Base-by-base conservation (phyloP, 1,140 invertebrate species). In the Hylaeus anthracinus region DNA sequence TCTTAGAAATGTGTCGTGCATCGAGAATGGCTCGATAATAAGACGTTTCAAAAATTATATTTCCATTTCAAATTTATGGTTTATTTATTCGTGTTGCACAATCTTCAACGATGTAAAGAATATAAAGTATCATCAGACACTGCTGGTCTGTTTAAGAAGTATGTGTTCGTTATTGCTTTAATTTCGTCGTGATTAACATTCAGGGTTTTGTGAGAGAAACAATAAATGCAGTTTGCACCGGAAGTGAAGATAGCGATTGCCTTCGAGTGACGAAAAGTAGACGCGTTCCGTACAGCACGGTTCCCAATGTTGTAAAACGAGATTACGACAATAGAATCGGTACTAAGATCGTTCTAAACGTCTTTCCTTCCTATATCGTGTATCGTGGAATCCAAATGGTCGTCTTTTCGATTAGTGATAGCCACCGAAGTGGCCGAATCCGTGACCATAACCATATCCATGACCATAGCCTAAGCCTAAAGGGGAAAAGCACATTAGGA, bases 381-480 rank as follows among this genome's bases (percentile, higher is more conserved):
- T 39, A 65, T 39, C 26, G 51, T 41, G 41, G 77, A 45, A 56
- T 79, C 77, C 77, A 56, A 56, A 79, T 3, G 51, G 55, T 60
- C 61, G 48, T 26, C 77, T 64, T 45, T 73, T 72, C 60, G 0
- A 60, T 79, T 77, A 77, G 72, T 60, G 55, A 43, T 78, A 72
- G 65, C 82, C 72, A 66, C 72, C 65, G 66, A 87, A 90, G 67
- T 88, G 81, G 37, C 88, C 88, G 8, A 84, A 88, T 26, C 88
- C 84, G 48, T 84, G 81, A 10, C 90, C 90, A 58, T 70, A 87
- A 51, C 90, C 91, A 26, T 89, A 86, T 39, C 73, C 83, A 0
- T 84, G 85, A 60, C 26, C 26, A 26, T 88, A 90, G 60, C 90
- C 90, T 90, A 79, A 55, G n/a, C n/a, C n/a, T n/a, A n/a, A n/a